phyloP scores from a whole-genome alignment of 2,888 invertebrate genomes.

The Blastobasis adustella region DNA sequence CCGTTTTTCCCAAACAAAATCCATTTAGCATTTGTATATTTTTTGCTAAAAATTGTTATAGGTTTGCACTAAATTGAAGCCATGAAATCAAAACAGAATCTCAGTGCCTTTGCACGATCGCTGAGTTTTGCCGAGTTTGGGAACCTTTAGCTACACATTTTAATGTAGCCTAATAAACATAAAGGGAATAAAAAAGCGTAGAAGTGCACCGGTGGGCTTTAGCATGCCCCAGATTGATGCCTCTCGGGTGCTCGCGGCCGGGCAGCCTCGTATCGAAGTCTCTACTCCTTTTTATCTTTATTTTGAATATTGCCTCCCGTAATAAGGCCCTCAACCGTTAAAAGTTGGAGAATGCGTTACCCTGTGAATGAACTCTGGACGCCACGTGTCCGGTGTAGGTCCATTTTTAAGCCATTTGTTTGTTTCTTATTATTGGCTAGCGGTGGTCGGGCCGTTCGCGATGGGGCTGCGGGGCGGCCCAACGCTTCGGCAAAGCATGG shows the following conservation, averaged over 20 bases:
- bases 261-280: constrained; percentile 42
- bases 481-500: too few relatives aligned
- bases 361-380: constrained; percentile 51
- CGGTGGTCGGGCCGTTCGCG: too few relatives aligned
- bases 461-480: too few relatives aligned
- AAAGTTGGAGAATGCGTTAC: constrained; percentile 36
- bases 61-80: too few relatives aligned
- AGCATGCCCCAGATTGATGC: constrained; percentile 66
- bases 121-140: constrained; percentile 30
- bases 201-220: constrained; percentile 64
- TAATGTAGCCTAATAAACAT: constrained; percentile 71
- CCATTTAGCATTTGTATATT: too few relatives aligned
- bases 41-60: too few relatives aligned
- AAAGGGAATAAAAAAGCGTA: constrained; percentile 49
- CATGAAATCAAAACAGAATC: too few relatives aligned
- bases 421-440: constrained; percentile 1
- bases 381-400: constrained; percentile 33
- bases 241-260: constrained; percentile 30
- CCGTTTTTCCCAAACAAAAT: too few relatives aligned
- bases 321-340: constrained; percentile 59
- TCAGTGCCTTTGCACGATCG: too few relatives aligned
- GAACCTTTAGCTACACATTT: constrained; percentile 48
- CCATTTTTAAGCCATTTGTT: constrained; percentile 19
- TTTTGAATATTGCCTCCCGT: constrained; percentile 61
- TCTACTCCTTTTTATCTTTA: constrained; percentile 59